Percentiles rank a stretch among this genome's conserved stretches.
These are phyloP conservation scores for Micrastur ruficollis DNA, from an alignment of 2,797 vertebrate species.

Conservation along the genomic window DNA sequence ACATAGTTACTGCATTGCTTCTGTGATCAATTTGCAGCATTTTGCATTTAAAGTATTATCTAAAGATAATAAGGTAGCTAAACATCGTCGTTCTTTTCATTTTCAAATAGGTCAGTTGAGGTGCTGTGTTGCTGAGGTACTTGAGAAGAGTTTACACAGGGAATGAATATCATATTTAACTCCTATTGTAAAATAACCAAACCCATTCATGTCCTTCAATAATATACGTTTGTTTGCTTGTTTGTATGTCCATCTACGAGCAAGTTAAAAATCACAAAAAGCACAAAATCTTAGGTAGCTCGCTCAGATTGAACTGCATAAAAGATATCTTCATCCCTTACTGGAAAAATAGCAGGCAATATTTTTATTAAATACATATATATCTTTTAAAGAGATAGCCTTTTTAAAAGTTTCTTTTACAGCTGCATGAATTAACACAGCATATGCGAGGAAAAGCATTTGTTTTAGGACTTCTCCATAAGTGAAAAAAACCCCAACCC, in stretches of 20 bases:
- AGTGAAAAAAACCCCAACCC: fast-evolving
- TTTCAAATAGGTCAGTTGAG: not conserved
- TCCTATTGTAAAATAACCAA: not conserved
- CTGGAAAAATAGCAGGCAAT: not conserved
- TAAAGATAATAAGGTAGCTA: not conserved
- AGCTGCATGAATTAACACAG: not conserved
- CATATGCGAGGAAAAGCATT: not conserved
- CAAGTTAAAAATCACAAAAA: not conserved
- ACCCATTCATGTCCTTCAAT: not conserved
- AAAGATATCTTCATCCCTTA: not conserved
- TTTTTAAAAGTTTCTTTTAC: not conserved
- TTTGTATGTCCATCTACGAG: not conserved
- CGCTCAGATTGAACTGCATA: not conserved
- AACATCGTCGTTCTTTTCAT: not conserved
- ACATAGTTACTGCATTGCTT: not conserved
- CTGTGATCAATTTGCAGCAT: not conserved
- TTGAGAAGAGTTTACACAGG: not conserved
- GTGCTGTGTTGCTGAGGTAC: not conserved
- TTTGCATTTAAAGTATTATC: not conserved
- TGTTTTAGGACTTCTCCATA: not conserved
- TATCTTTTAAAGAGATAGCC: not conserved
- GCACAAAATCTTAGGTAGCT: not conserved
- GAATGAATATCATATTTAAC: not conserved
- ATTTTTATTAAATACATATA: not conserved
- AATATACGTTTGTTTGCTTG: not conserved